Evolutionary conservation across 2,888 invertebrate genomes (phyloP).

Genomic region (Oscheius sp.): DNA sequence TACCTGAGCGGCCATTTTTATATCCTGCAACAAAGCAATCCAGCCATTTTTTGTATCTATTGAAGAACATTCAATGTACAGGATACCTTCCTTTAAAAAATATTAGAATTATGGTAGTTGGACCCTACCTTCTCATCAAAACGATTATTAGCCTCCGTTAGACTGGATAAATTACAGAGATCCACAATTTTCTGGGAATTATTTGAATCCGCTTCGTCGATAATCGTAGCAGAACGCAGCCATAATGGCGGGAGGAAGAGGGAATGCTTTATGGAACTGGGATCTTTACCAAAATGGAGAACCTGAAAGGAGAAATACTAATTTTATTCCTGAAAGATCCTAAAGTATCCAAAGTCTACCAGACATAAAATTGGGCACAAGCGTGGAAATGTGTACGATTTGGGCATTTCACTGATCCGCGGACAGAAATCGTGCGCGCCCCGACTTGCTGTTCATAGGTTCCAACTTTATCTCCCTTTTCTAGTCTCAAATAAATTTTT

Average conservation of each 20-base stretch:
- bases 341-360: no score
- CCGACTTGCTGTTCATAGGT: no score
- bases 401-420: no score
- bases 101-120: not conserved
- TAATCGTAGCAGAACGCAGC: not conserved
- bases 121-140: not conserved
- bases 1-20: slow-evolving; percentile 1
- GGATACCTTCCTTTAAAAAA: not conserved
- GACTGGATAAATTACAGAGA: not conserved
- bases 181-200: not conserved
- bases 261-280: slow-evolving; percentile 7
- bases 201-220: not conserved
- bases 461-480: no score
- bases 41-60: slow-evolving; percentile 11
- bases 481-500: no score
- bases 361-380: no score
- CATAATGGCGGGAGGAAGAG: slow-evolving; percentile 2
- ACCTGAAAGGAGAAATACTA: not conserved
- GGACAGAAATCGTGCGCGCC: no score
- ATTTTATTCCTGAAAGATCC: no score
- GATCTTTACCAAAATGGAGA: not conserved
- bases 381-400: no score
- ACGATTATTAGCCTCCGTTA: not conserved
- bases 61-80: not conserved
- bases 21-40: not conserved